Evolutionary conservation across 2,113 vertebrate genomes (phyloP).

Genomic region (Podiceps cristatus): DNA sequence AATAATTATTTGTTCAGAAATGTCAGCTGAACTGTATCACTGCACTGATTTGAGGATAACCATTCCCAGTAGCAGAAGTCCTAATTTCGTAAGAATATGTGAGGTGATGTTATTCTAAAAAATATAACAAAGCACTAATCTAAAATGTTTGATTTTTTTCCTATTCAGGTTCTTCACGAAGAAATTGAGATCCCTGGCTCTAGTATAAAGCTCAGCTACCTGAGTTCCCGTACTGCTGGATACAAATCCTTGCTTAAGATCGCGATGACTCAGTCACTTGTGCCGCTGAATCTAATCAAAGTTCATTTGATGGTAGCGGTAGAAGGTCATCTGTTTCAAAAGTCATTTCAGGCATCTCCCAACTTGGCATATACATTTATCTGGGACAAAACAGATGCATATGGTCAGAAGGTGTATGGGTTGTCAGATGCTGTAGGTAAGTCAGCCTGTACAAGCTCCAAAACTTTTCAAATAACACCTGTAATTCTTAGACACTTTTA

Average conservation of each 20-base stretch:
- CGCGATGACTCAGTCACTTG: constrained; percentile 93
- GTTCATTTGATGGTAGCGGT: constrained; percentile 98
- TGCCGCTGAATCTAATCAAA: constrained; percentile 95
- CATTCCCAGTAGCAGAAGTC: not conserved
- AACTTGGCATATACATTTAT: constrained; percentile 97
- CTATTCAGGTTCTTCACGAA: constrained; percentile 93
- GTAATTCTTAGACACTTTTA: not conserved
- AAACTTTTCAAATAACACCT: not conserved
- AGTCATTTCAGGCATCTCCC: constrained; percentile 95
- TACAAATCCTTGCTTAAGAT: constrained; percentile 97
- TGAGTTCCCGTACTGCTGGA: constrained; percentile 93
- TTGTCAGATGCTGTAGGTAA: constrained; percentile 95
- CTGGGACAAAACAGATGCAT: constrained; percentile 98
- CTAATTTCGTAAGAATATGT: not conserved
- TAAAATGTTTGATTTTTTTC: not conserved
- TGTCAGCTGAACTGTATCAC: not conserved
- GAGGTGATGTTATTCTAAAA: not conserved
- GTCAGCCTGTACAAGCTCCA: constrained; percentile 48
- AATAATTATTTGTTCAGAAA: constrained; percentile 66
- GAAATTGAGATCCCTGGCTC: constrained; percentile 94
- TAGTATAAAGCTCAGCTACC: constrained; percentile 90
- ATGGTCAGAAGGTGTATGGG: constrained; percentile 94
- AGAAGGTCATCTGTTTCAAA: constrained; percentile 97
- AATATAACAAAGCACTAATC: not conserved
- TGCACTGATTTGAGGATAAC: not conserved